Base-by-base conservation (phyloP, 2,888 invertebrate species). In the Adineta ricciae region DNA sequence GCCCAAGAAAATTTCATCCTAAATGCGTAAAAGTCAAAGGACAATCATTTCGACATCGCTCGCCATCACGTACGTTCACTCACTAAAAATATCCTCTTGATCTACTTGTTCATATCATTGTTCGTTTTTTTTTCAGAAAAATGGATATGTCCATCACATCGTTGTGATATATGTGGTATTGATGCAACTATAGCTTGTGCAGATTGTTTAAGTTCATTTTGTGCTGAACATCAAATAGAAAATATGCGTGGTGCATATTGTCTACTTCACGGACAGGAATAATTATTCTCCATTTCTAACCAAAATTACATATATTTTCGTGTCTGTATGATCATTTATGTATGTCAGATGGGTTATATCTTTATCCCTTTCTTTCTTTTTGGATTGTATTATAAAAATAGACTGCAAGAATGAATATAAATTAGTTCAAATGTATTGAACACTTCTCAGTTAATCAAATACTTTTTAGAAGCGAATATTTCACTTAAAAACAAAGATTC, bases 141-240 rank as follows among this genome's bases (percentile, higher is more conserved):
- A 24, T 78, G 78, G 78, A 78, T 41, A 41, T 78, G 78, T 41
- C 78, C 78, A 24, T 41, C 38, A 16, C 78, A 78, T 78, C 78
- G 78, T 41, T 78, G 78, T 41, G 78, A 78, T 14, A n/a, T 78
- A 41, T 78, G 78, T n/a, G 78, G 78, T 24, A 78, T 78, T n/a
- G 78, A 78, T n/a, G 78, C 78, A 38, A 41, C 2, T 2, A 38
- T 78, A 16, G 78, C 78, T 9, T 78, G 78, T 41, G 78, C 78
- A 8, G 78, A 78, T 41, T 78, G 78, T 41, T 78, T 78, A 78
- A 78, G 41, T 78, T 78, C 78, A 41, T 78, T 41, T 78, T 78
- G 78, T n/a, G 41, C 11, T 78, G 38, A 78, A 78, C 78, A 78
- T 78, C 78, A 14, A 38, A 78, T 24, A n/a, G 78, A 78, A 78